Conservation (phyloP, 2,113 vertebrate genomes). For the Hiodon tergisus region DNA sequence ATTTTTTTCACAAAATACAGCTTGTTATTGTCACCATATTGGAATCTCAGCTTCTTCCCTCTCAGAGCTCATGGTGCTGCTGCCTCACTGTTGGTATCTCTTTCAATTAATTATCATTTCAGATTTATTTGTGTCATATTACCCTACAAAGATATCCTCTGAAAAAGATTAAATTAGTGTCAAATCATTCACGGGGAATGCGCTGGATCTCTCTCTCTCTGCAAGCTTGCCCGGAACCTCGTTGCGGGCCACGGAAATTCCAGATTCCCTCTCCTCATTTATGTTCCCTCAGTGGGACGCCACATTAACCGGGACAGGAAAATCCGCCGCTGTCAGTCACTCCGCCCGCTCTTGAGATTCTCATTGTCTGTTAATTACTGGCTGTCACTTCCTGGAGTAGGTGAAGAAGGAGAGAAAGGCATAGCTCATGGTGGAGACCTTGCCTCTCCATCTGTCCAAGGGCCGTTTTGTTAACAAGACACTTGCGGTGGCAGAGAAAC, state of each 20-base stretch:
- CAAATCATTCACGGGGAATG: no score
- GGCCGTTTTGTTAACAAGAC: conserved; percentile 9
- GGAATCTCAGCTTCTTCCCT: no score
- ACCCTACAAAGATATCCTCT: no score
- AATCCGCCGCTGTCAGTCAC: conserved; percentile 59
- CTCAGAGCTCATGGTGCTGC: no score
- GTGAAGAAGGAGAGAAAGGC: conserved; percentile 1
- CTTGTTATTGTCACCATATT: no score
- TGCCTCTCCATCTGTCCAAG: not conserved
- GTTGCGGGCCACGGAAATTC: conserved; percentile 55
- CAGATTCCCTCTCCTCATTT: conserved; percentile 41
- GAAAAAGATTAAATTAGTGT: no score
- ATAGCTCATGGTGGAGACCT: not conserved
- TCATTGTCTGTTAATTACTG: conserved; percentile 71
- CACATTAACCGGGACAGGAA: conserved; percentile 54
- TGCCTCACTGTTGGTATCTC: no score
- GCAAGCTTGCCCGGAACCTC: conserved; percentile 41
- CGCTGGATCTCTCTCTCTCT: no score
- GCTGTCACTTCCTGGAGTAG: conserved; percentile 49
- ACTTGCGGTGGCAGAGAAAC: not conserved
- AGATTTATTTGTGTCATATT: no score
- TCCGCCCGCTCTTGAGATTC: conserved; percentile 49
- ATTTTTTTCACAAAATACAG: no score
- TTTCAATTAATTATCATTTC: no score
- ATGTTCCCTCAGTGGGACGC: conserved; percentile 57